phyloP scores from a whole-genome alignment of 92 coral and sea anemone species.

The Montipora capitata region DNA sequence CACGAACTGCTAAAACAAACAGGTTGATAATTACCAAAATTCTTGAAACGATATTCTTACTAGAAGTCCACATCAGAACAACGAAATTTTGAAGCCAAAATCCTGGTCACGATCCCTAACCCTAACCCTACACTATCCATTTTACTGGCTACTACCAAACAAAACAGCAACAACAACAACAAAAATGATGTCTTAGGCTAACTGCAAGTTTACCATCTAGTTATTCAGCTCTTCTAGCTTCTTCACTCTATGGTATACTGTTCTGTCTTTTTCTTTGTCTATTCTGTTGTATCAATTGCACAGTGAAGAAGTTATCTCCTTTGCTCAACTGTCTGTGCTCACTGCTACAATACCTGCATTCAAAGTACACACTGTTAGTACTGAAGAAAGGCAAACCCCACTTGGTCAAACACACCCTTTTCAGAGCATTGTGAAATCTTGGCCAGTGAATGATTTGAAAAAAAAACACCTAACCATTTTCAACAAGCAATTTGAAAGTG shows the following conservation, averaged over 20 bases:
- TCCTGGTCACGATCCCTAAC: too few relatives aligned
- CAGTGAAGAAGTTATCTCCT: not conserved
- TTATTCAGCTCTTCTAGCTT: constrained; percentile 21
- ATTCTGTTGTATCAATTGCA: constrained; percentile 32
- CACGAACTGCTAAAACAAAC: not conserved
- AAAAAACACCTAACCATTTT: not conserved
- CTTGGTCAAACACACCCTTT: too few relatives aligned
- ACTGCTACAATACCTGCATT: constrained; percentile 62
- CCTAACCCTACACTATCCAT: too few relatives aligned
- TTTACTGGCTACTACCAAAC: too few relatives aligned
- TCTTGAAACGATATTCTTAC: not conserved
- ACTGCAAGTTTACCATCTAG: too few relatives aligned
- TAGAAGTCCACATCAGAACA: not conserved
- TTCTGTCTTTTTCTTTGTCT: constrained; percentile 40
- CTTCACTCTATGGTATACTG: constrained; percentile 17
- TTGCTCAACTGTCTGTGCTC: constrained; percentile 61
- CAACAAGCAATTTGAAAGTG: not conserved
- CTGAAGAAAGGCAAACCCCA: not conserved
- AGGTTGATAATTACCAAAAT: not conserved
- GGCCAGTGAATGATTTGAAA: too few relatives aligned
- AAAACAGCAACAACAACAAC: too few relatives aligned
- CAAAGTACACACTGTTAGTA: constrained; percentile 48
- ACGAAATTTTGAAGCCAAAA: not conserved
- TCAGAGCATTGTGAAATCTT: too few relatives aligned
- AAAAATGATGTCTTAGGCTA: too few relatives aligned